Evolutionary conservation across 2,113 vertebrate species (phyloP).

Genomic region (Chamaetylas fuelleborni): DNA sequence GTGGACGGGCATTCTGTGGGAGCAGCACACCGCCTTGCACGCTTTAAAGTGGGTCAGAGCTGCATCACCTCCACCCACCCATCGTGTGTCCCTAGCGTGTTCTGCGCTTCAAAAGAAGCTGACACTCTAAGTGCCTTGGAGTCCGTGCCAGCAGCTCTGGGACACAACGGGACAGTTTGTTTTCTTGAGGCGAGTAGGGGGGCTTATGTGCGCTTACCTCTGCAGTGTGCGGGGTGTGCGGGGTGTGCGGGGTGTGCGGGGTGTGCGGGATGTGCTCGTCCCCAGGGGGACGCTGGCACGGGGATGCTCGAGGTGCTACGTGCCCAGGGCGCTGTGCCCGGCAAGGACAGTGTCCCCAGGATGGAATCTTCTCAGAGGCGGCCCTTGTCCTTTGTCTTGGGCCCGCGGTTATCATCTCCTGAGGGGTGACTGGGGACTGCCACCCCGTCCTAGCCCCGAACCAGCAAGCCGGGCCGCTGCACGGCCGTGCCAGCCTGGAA

Average conservation of each 20-base stretch:
- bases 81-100: accelerated
- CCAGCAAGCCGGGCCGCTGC: not conserved
- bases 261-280: no score
- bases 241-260: accelerated
- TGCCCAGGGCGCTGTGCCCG: not conserved
- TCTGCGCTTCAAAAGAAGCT: not conserved
- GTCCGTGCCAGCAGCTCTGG: not conserved
- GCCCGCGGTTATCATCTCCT: not conserved
- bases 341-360: accelerated
- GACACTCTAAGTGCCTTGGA: not conserved
- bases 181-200: accelerated
- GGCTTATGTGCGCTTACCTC: accelerated
- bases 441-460: not conserved
- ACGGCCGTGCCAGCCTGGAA: not conserved
- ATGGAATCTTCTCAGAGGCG: not conserved
- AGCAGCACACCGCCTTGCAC: not conserved
- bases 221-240: not conserved
- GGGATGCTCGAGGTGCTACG: not conserved
- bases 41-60: not conserved
- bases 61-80: not conserved
- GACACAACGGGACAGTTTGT: accelerated
- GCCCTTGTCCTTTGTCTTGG: not conserved
- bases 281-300: not conserved
- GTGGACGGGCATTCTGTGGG: not conserved
- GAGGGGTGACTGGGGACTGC: accelerated